Evolutionary conservation across 2,113 vertebrate species (phyloP), one percentile per base, ranked within the genome.

Genomic region (Terrapene triunguis): DNA sequence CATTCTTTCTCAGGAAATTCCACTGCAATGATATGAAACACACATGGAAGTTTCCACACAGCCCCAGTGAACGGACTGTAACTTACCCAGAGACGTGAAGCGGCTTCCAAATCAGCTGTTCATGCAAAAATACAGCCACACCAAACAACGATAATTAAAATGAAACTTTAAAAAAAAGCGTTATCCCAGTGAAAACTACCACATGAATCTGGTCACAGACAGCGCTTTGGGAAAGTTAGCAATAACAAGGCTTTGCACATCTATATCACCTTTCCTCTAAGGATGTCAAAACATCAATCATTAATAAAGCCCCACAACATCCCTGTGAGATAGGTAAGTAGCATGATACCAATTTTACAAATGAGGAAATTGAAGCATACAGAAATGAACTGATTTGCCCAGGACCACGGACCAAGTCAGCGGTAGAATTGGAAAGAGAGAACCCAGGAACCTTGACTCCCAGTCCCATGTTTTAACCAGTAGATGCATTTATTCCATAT

Each of bases 11-110:
- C 25, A 1, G 25, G 42, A 25, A 50, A 19, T 29, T 38, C 35
- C 53, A 16, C 59, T 6, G 8, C 50, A 57, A 2, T 29, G 5
- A 2, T 10, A 21, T 12, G 2, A 80, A 74, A 57, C 29, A 10
- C 80, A 32, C 9, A 27, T 11, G 11, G 3, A 7, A 0, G 38
- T 17, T 2, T 5, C 3, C 19, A 50, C 38, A 10, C 4, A 69
- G 10, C 2, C 5, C 44, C 35, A 27, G 1, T 3, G 17, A 14
- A 44, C 21, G 2, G 4, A 6, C 27, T 0, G 0, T 4, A 27
- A 54, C 16, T 79, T 69, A 69, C 8, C 35, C 82, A 82, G 8
- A 27, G 21, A 89, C 50, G 48, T 6, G 4, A 0, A 0, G 44
- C 7, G 47, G 47, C 21, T 59, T 80, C 8, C 24, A 59, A 53